Base-by-base conservation (phyloP, 2,113 vertebrate species). In the Macaca nemestrina region DNA sequence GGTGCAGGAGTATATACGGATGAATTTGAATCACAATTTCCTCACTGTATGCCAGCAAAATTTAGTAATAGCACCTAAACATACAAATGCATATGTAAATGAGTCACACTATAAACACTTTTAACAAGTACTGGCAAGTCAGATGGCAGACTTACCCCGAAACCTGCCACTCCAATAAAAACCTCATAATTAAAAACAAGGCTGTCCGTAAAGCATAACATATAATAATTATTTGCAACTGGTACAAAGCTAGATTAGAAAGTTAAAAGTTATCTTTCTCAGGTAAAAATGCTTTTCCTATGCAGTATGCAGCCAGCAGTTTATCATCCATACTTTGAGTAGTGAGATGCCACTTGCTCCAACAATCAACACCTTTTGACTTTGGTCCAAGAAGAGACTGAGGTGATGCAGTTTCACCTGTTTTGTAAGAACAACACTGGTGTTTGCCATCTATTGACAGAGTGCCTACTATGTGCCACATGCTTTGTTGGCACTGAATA, bases 101-200 rank as follows among this genome's bases (percentile, higher is more conserved):
- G 87, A 98, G 10, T 92, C 93, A 96, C 22, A 70, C 61, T 75
- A 55, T 90, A 82, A 97, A 97, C 87, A 76, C 97, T 95, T 94
- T 17, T 64, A 84, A 97, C 97, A 97, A 97, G 98, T 97, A 45
- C 92, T 93, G 96, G 85, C 97, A 97, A 93, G 97, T 96, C 59
- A 81, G 78, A 93, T 91, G 78, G 55, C 91, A 90, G 93, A 94
- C 93, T 97, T 92, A 97, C 92, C 92, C 93, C 64, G 96, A 98
- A 98, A 98, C 97, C 83, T 97, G 93, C 94, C 92, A 97, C 85
- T 96, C 83, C 80, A 96, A 97, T 98, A 98, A 98, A 98, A 98
- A 98, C 95, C 92, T 97, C 76, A 30, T 94, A 97, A 97, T 97
- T 97, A 94, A 95, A 98, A 97, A 97, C 96, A 97, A 92, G 83